These are phyloP conservation scores for Scleropages formosus DNA, from an alignment of 2,797 vertebrate genomes.

Conservation along the genomic window DNA sequence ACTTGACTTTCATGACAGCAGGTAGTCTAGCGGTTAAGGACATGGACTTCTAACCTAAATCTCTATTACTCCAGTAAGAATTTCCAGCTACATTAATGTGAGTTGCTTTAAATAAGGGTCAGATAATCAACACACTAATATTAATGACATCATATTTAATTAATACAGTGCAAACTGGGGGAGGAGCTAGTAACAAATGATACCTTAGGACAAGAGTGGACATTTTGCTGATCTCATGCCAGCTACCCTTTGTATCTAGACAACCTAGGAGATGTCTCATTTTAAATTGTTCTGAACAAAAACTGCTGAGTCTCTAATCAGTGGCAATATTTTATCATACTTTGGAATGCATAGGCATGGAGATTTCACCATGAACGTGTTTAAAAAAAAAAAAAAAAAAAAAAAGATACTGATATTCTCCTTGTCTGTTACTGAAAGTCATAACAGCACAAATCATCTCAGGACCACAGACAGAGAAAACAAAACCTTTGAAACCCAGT, in stretches of 20 bases:
- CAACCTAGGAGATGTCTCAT: background rate
- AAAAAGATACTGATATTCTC: conserved; percentile 41
- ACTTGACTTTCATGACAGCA: background rate
- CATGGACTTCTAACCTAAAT: background rate
- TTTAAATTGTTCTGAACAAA: conserved; percentile 26
- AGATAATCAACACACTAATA: too few species aligned
- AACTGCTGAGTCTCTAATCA: conserved; percentile 28
- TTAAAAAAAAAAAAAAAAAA: conserved; percentile 40
- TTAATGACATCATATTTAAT: background rate
- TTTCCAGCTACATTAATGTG: background rate
- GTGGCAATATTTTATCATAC: conserved; percentile 40
- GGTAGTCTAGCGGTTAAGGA: background rate
- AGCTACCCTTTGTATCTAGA: background rate
- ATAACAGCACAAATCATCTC: conserved; percentile 48
- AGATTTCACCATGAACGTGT: conserved; percentile 35
- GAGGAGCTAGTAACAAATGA: background rate
- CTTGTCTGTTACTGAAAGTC: conserved; percentile 40
- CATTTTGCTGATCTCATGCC: background rate
- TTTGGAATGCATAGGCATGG: conserved; percentile 40
- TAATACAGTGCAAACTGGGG: background rate
- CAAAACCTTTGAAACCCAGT: conserved; percentile 63
- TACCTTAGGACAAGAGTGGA: background rate
- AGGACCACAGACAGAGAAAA: conserved; percentile 44
- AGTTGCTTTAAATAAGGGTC: too few species aligned
- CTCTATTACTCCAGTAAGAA: background rate